Evolutionary conservation across 2,797 vertebrate species (phyloP), one percentile per base, ranked within the genome.

Genomic region (Sebastes aleutianus): DNA sequence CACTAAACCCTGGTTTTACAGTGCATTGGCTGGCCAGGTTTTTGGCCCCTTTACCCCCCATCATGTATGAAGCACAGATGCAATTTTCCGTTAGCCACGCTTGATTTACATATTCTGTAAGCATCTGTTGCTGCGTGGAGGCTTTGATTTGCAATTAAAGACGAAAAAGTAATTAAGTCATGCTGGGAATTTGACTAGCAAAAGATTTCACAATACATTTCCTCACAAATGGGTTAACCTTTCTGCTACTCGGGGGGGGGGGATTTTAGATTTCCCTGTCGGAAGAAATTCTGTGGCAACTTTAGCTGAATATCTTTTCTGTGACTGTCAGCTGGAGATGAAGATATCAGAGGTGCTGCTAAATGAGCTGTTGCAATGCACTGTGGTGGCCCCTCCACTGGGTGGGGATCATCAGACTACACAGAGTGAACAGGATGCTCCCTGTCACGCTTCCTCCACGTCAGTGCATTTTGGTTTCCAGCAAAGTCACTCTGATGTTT

Each of bases 101-200:
- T 58, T 83, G 47, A 9, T 87, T 90, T 73, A 20, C 69, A 63
- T 66, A 73, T 82, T 86, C 67, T 68, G n/a, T 43, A 47, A 79
- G 85, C 89, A 88, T 92, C 83, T 83, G 85, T 82, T 90, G 88
- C 67, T 69, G 65, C 58, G 70, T 77, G 70, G 39, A 63, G 27
- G 76, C 69, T 84, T 82, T 82, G 63, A 59, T 88, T 85, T 65
- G 64, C 70, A 91, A 86, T 86, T 83, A 84, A 75, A 71, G 10
- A 24, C 8, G 24, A 69, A 82, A 82, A 66, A 61, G 36, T 63
- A 57, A 80, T 74, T 58, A 24, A 81, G 73, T 59, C 50, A 36
- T 53, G 32, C 67, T 39, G 72, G 53, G 54, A 82, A 68, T 79
- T 57, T 72, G 9, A 50, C 54, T 27, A 8, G 29, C 5, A 57